phyloP scores from a whole-genome alignment of 2,797 vertebrate species.

The Dipus sagitta region DNA sequence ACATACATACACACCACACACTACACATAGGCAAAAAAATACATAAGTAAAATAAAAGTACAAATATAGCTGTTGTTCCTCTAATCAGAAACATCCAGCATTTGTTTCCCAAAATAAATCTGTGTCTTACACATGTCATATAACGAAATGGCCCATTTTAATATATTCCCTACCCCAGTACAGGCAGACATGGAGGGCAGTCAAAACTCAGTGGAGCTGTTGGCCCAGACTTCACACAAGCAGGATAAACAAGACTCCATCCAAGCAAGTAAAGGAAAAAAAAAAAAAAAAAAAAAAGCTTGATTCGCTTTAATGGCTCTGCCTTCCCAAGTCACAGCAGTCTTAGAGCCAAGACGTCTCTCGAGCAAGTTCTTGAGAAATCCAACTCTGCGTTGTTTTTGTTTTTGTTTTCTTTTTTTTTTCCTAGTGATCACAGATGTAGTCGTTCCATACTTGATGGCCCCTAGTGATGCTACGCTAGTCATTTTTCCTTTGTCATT shows the following conservation, averaged over 20 bases:
- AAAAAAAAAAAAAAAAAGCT: constrained; percentile 13
- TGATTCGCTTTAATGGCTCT: constrained; percentile 17
- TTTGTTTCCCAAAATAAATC: constrained; percentile 35
- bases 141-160: not conserved
- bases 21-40: no score
- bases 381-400: not conserved
- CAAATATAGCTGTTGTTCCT: constrained; percentile 7
- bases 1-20: no score
- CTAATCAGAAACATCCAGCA: constrained; percentile 21
- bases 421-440: not conserved
- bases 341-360: constrained; percentile 32
- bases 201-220: not conserved
- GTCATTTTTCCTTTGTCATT: not conserved
- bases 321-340: not conserved
- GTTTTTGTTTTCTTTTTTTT: not conserved
- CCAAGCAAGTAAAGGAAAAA: constrained; percentile 35
- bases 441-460: not conserved
- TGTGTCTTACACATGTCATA: not conserved
- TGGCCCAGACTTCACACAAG: not conserved
- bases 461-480: not conserved
- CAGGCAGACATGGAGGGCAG: not conserved
- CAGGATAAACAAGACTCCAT: constrained; percentile 9
- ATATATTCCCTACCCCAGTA: not conserved
- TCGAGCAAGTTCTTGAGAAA: constrained; percentile 7
- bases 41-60: not conserved